phyloP scores from a whole-genome alignment of 2,797 vertebrate genomes.

The Nasua narica region DNA sequence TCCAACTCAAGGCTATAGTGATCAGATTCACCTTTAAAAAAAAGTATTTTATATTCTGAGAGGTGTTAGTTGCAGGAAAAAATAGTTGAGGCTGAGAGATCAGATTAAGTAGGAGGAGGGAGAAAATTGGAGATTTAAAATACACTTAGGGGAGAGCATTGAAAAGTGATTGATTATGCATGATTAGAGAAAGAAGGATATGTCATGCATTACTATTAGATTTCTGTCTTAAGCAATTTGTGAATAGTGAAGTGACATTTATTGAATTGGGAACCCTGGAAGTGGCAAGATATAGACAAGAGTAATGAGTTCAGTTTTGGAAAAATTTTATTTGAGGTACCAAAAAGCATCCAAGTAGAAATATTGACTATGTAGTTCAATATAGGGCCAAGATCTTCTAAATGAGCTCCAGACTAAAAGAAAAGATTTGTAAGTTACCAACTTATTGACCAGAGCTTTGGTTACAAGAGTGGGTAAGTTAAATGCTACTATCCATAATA shows the following conservation, averaged over 20 bases:
- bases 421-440: not conserved
- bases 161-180: not conserved
- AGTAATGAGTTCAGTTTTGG: slow-evolving; percentile 23
- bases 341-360: slow-evolving; percentile 29
- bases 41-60: not conserved
- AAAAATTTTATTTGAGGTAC: slow-evolving; percentile 21
- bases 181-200: not conserved
- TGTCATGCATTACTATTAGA: not conserved
- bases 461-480: not conserved
- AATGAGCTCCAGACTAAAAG: not conserved
- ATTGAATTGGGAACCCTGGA: not conserved
- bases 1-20: not conserved
- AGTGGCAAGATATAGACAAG: not conserved
- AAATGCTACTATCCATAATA: not conserved
- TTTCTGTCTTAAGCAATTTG: not conserved
- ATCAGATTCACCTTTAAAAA: not conserved
- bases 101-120: not conserved
- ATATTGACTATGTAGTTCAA: not conserved
- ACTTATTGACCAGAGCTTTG: not conserved
- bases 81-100: not conserved
- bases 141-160: not conserved
- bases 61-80: not conserved
- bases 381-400: not conserved
- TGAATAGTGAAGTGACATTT: not conserved
- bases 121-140: slow-evolving; percentile 9